A percentile compares a stretch with the other conserved stretches of the same genome.
These are phyloP conservation scores for Caracal caracal DNA, from an alignment of 2,113 vertebrate species.

Conservation along the genomic window DNA sequence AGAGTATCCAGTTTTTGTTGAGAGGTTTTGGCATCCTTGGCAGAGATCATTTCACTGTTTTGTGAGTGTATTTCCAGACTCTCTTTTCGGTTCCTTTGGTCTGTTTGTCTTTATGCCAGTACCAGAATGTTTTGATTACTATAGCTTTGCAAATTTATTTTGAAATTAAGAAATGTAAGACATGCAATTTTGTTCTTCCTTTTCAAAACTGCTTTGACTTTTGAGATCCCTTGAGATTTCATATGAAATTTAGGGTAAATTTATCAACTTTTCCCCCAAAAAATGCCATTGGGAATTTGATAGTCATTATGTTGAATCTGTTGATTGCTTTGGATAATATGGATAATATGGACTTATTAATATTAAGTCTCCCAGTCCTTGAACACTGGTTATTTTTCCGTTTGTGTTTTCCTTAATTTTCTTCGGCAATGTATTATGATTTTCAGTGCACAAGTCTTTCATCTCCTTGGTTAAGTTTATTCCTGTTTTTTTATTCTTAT, in stretches of 20 bases:
- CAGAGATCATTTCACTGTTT: neutral
- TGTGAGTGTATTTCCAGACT: neutral
- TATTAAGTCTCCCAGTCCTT: neutral
- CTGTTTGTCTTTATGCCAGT: neutral
- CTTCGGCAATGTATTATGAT: neutral
- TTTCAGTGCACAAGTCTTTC: neutral
- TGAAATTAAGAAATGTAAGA: neutral
- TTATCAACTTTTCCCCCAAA: neutral
- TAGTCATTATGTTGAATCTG: neutral
- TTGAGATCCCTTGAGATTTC: neutral
- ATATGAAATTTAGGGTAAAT: neutral
- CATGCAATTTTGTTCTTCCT: neutral
- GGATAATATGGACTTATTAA: neutral
- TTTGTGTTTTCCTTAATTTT: neutral
- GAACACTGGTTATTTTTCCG: neutral
- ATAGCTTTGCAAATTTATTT: neutral
- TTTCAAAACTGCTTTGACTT: neutral
- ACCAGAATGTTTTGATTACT: neutral
- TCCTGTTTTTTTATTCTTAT: neutral
- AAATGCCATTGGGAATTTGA: neutral
- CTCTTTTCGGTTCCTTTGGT: neutral
- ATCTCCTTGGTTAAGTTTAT: neutral
- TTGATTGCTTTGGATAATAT: neutral
- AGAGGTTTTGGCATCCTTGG: neutral
- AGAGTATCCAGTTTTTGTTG: neutral